A percentile compares a stretch with the other conserved stretches of the same genome.
Evolutionary conservation across 37 sponge, comb jelly and placozoan species (phyloP).

Genomic region (Tethya wilhelma): DNA sequence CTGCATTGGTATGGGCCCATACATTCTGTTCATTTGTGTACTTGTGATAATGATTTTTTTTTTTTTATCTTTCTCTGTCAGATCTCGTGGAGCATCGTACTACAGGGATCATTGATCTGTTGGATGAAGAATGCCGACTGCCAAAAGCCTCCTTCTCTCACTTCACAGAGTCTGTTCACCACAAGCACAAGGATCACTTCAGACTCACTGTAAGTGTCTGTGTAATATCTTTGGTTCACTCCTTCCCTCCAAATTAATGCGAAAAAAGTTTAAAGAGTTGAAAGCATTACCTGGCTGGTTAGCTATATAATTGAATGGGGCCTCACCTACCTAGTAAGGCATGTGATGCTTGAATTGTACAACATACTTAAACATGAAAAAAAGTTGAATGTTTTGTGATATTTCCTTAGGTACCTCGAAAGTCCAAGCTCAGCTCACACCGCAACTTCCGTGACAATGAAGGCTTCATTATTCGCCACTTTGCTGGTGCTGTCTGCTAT

Average conservation of each 20-base stretch:
- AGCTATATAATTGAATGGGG: too few relatives aligned
- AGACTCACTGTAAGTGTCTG: conserved; percentile 70
- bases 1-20: conserved; percentile 80
- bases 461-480: conserved; percentile 93
- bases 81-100: conserved; percentile 80
- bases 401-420: conserved; percentile 68
- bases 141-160: conserved; percentile 80
- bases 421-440: conserved; percentile 77
- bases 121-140: conserved; percentile 94
- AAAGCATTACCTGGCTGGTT: too few relatives aligned
- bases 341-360: too few relatives aligned
- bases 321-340: too few relatives aligned
- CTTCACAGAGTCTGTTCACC: conserved; percentile 81
- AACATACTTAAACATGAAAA: too few relatives aligned
- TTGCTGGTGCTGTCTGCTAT: conserved; percentile 99
- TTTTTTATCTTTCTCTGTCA: conserved; percentile 10
- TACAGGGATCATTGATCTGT: conserved; percentile 78
- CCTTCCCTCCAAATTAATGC: neutral
- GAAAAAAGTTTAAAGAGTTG: too few relatives aligned
- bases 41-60: neutral
- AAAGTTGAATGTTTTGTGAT: neutral
- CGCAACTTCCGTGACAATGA: conserved; percentile 86
- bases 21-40: neutral
- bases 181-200: conserved; percentile 83
- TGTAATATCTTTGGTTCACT: neutral